Evolutionary conservation across 2,888 invertebrate species (phyloP).

Genomic region (Sipunculus nudus): DNA sequence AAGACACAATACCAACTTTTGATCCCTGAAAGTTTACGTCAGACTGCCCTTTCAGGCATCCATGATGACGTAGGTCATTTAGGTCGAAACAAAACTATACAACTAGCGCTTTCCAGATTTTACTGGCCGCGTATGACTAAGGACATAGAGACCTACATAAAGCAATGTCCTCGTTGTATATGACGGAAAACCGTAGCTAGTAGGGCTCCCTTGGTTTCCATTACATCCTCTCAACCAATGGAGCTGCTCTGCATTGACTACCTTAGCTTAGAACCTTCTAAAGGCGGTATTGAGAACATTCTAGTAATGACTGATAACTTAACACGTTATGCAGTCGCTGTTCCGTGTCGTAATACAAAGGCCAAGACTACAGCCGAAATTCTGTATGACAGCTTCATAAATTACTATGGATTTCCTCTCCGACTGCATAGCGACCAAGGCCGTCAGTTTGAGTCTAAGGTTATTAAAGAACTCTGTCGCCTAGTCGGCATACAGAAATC

Average conservation of each 20-base stretch:
- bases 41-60: not conserved
- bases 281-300: constrained; percentile 23
- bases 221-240: constrained; percentile 18
- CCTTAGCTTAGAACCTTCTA: constrained; percentile 21
- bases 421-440: constrained; percentile 11
- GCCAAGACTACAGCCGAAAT: constrained; percentile 30
- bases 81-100: not conserved
- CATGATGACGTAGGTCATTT: not conserved
- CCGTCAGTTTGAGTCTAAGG: not conserved
- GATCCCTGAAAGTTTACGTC: too few relatives aligned
- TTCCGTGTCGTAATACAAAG: constrained; percentile 26
- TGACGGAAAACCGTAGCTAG: not conserved
- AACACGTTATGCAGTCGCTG: constrained; percentile 28
- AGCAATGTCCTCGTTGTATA: not conserved
- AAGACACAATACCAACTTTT: not conserved
- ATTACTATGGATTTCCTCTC: constrained; percentile 27
- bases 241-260: constrained; percentile 32
- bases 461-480: constrained; percentile 3
- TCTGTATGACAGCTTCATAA: constrained; percentile 26
- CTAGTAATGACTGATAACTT: constrained; percentile 35
- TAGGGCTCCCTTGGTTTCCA: constrained; percentile 10
- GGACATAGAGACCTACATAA: not conserved
- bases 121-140: not conserved
- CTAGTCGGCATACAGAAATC: constrained; percentile 2
- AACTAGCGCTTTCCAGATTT: not conserved